phyloP scores from a whole-genome alignment of 2,113 vertebrate genomes.

The Lepisosteus oculatus region DNA sequence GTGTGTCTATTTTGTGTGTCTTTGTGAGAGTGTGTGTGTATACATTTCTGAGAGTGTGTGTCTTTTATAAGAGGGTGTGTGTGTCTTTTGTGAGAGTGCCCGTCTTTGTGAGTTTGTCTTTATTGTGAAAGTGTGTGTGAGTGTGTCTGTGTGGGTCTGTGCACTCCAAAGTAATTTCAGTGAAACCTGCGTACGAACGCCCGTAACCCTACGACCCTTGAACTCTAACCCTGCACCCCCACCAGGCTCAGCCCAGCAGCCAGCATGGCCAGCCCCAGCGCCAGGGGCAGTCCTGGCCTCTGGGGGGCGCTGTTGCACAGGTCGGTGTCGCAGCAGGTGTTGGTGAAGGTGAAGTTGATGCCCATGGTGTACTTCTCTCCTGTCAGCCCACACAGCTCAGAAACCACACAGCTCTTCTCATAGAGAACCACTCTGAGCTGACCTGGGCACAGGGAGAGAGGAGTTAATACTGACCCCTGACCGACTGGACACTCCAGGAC shows the following conservation, averaged over 20 bases:
- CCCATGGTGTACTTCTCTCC: constrained; percentile 55
- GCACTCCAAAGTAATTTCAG: constrained; percentile 38
- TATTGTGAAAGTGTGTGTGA: neutral
- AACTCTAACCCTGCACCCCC: too few species aligned
- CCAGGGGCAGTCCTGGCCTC: constrained; percentile 29
- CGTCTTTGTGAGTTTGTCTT: too few species aligned
- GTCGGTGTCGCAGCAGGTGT: constrained; percentile 62
- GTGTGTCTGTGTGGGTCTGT: neutral
- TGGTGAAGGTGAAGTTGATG: constrained; percentile 61
- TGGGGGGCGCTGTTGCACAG: constrained; percentile 57
- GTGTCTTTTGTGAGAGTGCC: too few species aligned
- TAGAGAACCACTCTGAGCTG: constrained; percentile 47
- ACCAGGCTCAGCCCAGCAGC: too few species aligned
- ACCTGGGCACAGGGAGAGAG: constrained; percentile 35
- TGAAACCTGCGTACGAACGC: too few species aligned
- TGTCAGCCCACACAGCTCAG: constrained; percentile 47
- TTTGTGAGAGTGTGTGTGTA: too few species aligned
- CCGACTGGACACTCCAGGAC: too few species aligned
- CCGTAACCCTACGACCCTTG: too few species aligned
- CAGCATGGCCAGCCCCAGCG: constrained; percentile 1
- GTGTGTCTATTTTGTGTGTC: too few species aligned
- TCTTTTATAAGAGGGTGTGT: too few species aligned
- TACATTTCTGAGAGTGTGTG: too few species aligned
- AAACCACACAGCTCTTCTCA: constrained; percentile 62
- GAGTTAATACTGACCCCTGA: too few species aligned